phyloP scores from a whole-genome alignment of 2,113 vertebrate genomes.

The Daubentonia madagascariensis region DNA sequence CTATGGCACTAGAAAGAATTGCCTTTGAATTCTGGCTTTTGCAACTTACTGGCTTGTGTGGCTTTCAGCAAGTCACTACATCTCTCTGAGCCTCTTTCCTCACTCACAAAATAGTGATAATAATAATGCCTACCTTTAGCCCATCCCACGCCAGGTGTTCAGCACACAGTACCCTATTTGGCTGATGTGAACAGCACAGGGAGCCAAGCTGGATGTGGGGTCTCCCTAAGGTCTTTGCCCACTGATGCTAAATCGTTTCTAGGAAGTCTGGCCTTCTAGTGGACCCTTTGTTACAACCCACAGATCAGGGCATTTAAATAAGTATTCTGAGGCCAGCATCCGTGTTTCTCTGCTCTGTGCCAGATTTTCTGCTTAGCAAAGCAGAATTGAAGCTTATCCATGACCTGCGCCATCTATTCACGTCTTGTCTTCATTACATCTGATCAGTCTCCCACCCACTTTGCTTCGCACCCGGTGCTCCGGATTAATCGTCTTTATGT shows the following conservation, averaged over 20 bases:
- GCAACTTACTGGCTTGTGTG: neutral
- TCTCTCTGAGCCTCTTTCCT: neutral
- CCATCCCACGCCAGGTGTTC: neutral
- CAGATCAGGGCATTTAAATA: conserved; percentile 26
- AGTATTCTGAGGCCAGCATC: neutral
- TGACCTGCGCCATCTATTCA: conserved; percentile 10
- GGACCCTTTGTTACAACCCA: neutral
- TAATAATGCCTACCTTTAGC: neutral
- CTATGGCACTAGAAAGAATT: neutral
- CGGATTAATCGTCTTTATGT: conserved; percentile 70
- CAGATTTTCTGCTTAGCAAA: conserved; percentile 49
- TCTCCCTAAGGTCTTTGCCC: neutral
- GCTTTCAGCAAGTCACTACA: neutral
- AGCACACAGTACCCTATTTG: rapidly evolving
- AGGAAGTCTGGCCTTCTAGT: conserved; percentile 45
- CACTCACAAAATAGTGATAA: neutral
- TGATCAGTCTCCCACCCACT: conserved; percentile 50
- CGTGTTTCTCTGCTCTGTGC: neutral
- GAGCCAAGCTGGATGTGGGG: neutral
- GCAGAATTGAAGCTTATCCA: conserved; percentile 10
- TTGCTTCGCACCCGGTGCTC: conserved; percentile 23
- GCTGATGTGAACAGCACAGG: neutral
- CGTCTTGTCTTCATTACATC: conserved; percentile 38
- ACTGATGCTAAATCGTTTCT: neutral
- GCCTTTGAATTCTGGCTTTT: neutral